Conservation (phyloP, 2,113 vertebrate genomes). For the Lates calcarifer region DNA sequence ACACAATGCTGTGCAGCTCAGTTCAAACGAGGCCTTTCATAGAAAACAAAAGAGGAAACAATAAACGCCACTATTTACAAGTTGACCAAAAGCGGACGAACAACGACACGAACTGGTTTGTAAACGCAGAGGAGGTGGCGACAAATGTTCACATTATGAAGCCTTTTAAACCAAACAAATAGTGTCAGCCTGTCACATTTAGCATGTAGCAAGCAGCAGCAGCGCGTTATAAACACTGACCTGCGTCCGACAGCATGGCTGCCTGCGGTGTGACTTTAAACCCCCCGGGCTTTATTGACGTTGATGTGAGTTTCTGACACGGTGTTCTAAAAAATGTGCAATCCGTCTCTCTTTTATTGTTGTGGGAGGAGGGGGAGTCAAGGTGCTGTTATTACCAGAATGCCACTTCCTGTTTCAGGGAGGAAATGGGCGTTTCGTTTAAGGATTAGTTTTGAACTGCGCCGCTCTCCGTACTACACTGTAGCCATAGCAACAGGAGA, state of each 20-base stretch:
- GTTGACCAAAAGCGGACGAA: neutral
- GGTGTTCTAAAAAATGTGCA: neutral
- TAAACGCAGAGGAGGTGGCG: neutral
- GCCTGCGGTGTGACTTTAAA: neutral
- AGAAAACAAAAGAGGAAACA: neutral
- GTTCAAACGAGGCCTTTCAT: conserved; percentile 10
- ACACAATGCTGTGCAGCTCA: neutral
- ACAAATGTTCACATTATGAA: neutral
- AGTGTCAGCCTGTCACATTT: conserved; percentile 52
- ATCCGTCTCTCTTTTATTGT: conserved; percentile 59
- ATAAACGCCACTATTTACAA: too few species aligned
- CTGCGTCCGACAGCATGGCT: conserved; percentile 82
- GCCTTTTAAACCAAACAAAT: conserved; percentile 48
- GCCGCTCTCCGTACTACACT: conserved; percentile 45
- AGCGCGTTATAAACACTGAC: conserved; percentile 58
- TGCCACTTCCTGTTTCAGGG: conserved; percentile 66
- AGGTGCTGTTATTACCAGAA: conserved; percentile 33
- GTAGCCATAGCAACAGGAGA: conserved; percentile 66
- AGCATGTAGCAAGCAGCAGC: conserved; percentile 60
- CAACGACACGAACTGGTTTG: neutral
- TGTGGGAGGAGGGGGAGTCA: conserved; percentile 42
- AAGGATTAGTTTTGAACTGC: neutral
- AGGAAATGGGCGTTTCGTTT: conserved; percentile 68
- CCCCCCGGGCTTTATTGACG: neutral
- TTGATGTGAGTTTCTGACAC: neutral